These are phyloP conservation scores for Oreortyx pictus DNA, from an alignment of 2,797 vertebrate genomes.

Conservation along the genomic window DNA sequence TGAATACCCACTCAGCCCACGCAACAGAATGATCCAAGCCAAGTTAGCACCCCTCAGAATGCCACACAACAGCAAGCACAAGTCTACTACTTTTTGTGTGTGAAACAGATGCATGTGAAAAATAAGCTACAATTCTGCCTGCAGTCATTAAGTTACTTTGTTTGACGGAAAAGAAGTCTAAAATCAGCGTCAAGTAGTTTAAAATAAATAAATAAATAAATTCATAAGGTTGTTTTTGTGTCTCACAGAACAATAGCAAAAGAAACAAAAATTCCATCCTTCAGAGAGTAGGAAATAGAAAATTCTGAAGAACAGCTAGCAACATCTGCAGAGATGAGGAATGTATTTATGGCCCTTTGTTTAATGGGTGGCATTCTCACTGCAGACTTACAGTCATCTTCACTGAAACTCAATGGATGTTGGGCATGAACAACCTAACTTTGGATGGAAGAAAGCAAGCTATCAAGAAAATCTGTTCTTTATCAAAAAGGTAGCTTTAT, in stretches of 20 bases:
- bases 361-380: not conserved
- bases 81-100: not conserved
- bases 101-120: not conserved
- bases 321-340: not conserved
- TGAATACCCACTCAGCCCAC: not conserved
- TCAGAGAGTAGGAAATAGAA: not conserved
- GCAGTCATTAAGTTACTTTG: not conserved
- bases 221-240: not conserved
- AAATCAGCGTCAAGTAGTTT: not conserved
- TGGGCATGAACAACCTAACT: not conserved
- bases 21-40: fast-evolving
- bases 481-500: not conserved
- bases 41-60: not conserved
- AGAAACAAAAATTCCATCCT: not conserved
- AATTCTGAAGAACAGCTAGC: not conserved
- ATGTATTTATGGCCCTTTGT: fast-evolving
- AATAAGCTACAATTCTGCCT: not conserved
- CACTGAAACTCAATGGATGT: not conserved
- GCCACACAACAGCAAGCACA: not conserved
- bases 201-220: not conserved
- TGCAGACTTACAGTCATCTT: not conserved
- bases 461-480: not conserved
- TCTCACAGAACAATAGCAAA: not conserved
- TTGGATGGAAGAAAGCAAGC: not conserved
- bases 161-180: not conserved